Base-by-base conservation (phyloP, 1,140 invertebrate species). In the Drosophila bifasciata region DNA sequence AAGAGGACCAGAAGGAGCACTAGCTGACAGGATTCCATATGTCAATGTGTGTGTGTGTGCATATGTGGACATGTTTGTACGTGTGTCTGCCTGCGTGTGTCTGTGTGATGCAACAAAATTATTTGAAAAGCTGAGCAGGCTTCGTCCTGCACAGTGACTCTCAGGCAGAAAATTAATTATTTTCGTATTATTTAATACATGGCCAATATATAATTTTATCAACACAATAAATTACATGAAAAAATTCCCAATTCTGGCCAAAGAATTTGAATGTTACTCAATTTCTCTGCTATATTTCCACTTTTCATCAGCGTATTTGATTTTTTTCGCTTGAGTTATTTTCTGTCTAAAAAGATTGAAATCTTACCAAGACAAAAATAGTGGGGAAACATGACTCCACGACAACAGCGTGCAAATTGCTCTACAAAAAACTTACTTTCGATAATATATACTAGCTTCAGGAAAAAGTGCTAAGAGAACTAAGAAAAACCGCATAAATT, bases 291-390 rank as follows among this genome's bases (percentile, higher is more conserved):
- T 1, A 7, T 28, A 3, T 28, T 28, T 28, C 0, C 8, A 7
- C 28, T 9, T 9, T 28, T 8, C 28, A 9, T 9, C 28, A 3
- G 28, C 25, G 3, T 9, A 8, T 55, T 55, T 55, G n/a, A 55
- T 41, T 55, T 55, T 55, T 55, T 39, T 55, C 52, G 52, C 52
- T 55, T 43, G 39, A 25, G 39, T 55, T 55, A 15, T 11, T 25
- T 43, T 25, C 43, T 21, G 39, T n/a, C 19, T 5, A 55, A 43
- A 41, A 25, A 55, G 52, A 55, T 55, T 55, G 43, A 17, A 43
- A 43, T 55, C 52, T 55, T 43, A 13, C 9, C 9, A 11, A 9
- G 3, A 11, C 32, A 11, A 13, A 9, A 3, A 11, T 11, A 11
- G 5, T 11, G 32, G 9, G 32, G 2, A 32, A 32, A 4, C 32